These are phyloP conservation scores for Paelopatides confundens DNA, from an alignment of 53 echinoderm and acorn worm species.

Conservation along the genomic window DNA sequence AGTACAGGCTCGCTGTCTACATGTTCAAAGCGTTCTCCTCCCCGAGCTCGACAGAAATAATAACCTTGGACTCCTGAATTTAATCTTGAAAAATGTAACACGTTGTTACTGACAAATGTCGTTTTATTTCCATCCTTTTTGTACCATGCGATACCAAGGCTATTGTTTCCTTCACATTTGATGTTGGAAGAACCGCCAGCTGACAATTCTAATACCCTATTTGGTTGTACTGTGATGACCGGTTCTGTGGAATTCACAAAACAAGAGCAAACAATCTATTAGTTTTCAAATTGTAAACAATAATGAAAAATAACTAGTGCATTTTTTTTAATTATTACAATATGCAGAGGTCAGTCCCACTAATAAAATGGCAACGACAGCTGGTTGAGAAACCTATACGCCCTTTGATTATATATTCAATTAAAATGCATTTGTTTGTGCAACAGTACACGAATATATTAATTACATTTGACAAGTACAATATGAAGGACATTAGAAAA, in stretches of 20 bases:
- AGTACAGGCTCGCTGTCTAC: slow-evolving; percentile 57
- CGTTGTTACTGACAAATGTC: background rate
- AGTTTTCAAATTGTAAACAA: no score
- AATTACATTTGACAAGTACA: no score
- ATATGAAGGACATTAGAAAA: no score
- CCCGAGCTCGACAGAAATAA: slow-evolving; percentile 69
- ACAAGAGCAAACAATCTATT: no score
- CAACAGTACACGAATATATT: no score
- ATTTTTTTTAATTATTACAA: no score
- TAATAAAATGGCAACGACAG: no score
- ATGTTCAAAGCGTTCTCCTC: slow-evolving; percentile 53
- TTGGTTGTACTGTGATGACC: background rate
- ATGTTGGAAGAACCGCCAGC: background rate
- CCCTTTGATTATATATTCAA: no score
- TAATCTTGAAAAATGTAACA: slow-evolving; percentile 18
- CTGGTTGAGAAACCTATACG: no score
- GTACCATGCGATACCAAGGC: background rate
- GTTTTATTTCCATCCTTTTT: background rate
- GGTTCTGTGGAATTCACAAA: background rate
- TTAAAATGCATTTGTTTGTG: no score
- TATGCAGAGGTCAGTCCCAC: no score
- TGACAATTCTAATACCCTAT: background rate
- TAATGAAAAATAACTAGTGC: no score
- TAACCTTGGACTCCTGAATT: slow-evolving; percentile 56
- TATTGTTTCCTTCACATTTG: background rate